Conservation (phyloP, 2,797 vertebrate genomes). For the Liasis olivaceus region DNA sequence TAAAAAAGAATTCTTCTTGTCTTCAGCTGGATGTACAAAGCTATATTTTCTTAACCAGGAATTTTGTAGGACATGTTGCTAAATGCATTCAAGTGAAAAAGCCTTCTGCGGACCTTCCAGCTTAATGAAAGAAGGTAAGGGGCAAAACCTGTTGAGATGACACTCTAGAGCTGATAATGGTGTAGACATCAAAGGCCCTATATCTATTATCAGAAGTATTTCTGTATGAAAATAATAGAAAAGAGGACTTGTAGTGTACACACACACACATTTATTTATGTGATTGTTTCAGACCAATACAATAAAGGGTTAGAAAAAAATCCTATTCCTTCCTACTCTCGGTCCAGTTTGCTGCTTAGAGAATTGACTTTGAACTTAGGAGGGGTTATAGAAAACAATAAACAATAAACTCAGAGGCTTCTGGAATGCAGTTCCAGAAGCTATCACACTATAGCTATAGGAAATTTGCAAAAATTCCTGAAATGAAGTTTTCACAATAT, state of each 20-base stretch:
- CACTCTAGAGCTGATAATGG: not conserved
- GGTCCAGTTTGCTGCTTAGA: too few relatives aligned
- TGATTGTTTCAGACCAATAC: too few relatives aligned
- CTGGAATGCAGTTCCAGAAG: not conserved
- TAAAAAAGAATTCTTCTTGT: not conserved
- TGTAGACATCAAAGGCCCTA: not conserved
- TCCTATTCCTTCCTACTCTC: too few relatives aligned
- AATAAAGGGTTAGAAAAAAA: too few relatives aligned
- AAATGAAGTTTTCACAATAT: not conserved
- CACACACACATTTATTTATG: not conserved
- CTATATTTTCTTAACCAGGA: not conserved
- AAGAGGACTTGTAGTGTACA: not conserved
- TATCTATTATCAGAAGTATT: not conserved
- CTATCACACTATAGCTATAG: not conserved
- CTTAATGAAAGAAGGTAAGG: not conserved
- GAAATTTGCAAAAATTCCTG: not conserved
- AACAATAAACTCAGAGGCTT: not conserved
- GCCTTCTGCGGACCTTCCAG: not conserved
- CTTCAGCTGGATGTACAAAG: not conserved
- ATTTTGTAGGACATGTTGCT: not conserved
- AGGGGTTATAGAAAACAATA: not conserved
- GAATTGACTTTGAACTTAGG: not conserved
- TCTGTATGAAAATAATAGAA: not conserved
- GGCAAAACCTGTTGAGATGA: not conserved
- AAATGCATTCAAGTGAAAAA: not conserved